These are phyloP conservation scores for Tokudaia tokunoshimensis DNA, from an alignment of 2,797 vertebrate species.

Conservation along the genomic window DNA sequence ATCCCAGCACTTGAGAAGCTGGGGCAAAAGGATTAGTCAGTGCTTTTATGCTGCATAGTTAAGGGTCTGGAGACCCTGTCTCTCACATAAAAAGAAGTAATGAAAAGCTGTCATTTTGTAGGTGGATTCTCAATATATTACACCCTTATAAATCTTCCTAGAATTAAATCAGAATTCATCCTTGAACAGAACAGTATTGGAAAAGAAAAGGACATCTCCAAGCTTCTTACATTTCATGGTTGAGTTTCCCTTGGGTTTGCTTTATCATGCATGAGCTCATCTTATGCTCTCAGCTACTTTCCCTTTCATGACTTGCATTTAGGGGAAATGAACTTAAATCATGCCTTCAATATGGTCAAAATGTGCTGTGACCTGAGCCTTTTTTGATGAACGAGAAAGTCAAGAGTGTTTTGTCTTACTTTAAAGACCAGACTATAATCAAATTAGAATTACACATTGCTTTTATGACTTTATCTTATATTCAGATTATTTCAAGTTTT, in stretches of 20 bases:
- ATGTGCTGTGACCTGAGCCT: background rate
- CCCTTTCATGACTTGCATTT: conserved; percentile 9
- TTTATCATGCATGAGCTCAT: background rate
- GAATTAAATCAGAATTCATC: background rate
- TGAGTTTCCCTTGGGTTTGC: background rate
- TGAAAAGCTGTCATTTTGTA: background rate
- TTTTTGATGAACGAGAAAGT: conserved; percentile 6
- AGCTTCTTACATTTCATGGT: background rate
- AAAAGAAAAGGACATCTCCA: background rate
- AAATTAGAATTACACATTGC: background rate
- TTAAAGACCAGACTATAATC: conserved; percentile 28
- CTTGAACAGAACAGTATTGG: background rate
- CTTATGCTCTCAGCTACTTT: background rate
- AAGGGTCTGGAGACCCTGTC: background rate
- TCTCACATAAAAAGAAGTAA: background rate
- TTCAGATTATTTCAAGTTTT: conserved; percentile 17
- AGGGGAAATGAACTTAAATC: background rate
- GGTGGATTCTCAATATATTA: background rate
- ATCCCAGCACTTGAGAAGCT: background rate
- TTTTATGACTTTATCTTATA: conserved; percentile 11
- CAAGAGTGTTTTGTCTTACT: background rate
- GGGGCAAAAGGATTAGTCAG: background rate
- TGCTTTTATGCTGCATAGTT: background rate
- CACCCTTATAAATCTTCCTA: background rate
- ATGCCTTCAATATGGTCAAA: background rate